Evolutionary conservation across 2,113 vertebrate genomes (phyloP).

Genomic region (Pteronura brasiliensis): DNA sequence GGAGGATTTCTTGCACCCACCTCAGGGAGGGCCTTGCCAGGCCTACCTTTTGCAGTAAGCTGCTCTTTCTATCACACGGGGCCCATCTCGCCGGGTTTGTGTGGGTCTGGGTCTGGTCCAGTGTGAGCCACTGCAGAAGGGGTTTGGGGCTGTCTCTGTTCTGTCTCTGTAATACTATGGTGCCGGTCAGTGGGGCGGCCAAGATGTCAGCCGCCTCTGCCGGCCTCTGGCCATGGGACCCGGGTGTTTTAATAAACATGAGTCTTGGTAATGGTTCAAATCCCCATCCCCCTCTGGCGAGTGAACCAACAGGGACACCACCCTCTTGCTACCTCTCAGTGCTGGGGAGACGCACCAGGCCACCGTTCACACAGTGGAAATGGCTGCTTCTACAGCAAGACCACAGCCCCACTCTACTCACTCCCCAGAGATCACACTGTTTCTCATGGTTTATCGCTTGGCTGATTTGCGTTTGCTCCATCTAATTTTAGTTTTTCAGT

Average conservation of each 20-base stretch:
- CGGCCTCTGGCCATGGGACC: background rate
- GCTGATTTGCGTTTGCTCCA: background rate
- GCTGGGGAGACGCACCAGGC: background rate
- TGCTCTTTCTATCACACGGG: rapidly evolving
- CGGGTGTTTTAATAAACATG: background rate
- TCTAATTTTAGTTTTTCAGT: background rate
- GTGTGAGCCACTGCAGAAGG: background rate
- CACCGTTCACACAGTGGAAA: background rate
- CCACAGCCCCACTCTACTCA: rapidly evolving
- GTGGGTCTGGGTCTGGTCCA: background rate
- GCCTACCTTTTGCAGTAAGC: background rate
- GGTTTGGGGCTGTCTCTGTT: too few species aligned
- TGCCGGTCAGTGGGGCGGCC: background rate
- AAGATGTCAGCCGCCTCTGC: background rate
- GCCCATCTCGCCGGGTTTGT: background rate
- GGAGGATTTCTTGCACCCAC: rapidly evolving
- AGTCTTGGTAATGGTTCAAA: background rate
- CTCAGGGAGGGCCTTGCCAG: background rate
- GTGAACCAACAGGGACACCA: background rate
- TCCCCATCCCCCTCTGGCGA: background rate
- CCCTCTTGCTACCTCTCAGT: background rate
- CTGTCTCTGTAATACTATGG: background rate
- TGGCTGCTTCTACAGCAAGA: background rate
- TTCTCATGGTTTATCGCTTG: background rate
- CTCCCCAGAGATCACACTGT: background rate